These are phyloP conservation scores for Candoia aspera DNA, from an alignment of 2,113 vertebrate species.

Conservation along the genomic window DNA sequence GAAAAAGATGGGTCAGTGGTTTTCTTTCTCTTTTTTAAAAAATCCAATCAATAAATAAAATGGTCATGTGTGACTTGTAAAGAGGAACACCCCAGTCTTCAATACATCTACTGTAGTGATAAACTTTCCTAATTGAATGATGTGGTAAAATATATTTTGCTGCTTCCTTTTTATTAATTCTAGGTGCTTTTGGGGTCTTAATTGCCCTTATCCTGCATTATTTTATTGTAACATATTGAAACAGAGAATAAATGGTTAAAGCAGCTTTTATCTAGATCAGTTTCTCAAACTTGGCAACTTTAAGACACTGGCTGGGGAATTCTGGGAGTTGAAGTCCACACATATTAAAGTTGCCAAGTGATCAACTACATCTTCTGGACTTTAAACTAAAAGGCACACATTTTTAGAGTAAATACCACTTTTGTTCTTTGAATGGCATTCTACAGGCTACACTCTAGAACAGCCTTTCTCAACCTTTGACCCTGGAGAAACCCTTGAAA, in stretches of 20 bases:
- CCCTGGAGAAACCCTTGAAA: too few species aligned
- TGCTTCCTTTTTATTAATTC: conserved; percentile 14
- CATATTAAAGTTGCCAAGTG: not conserved
- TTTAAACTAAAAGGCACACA: not conserved
- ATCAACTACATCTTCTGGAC: not conserved
- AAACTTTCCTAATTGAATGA: conserved; percentile 6
- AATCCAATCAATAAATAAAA: not conserved
- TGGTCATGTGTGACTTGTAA: not conserved
- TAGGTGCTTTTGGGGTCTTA: too few species aligned
- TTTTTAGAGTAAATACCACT: not conserved
- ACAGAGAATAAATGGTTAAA: not conserved
- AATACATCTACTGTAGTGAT: conserved; percentile 12
- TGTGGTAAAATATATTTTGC: conserved; percentile 28
- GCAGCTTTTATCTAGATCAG: not conserved
- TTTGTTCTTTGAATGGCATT: not conserved
- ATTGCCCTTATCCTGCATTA: not conserved
- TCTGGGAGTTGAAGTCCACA: not conserved
- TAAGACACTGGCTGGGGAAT: not conserved
- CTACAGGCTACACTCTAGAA: not conserved
- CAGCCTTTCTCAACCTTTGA: too few species aligned
- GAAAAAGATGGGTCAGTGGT: conserved; percentile 93
- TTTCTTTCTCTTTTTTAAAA: not conserved
- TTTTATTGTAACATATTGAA: not conserved
- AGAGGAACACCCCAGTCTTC: conserved; percentile 4
- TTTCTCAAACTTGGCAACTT: not conserved